These are phyloP conservation scores for Tragelaphus imberbis DNA, from an alignment of 2,113 vertebrate species.

Conservation along the genomic window DNA sequence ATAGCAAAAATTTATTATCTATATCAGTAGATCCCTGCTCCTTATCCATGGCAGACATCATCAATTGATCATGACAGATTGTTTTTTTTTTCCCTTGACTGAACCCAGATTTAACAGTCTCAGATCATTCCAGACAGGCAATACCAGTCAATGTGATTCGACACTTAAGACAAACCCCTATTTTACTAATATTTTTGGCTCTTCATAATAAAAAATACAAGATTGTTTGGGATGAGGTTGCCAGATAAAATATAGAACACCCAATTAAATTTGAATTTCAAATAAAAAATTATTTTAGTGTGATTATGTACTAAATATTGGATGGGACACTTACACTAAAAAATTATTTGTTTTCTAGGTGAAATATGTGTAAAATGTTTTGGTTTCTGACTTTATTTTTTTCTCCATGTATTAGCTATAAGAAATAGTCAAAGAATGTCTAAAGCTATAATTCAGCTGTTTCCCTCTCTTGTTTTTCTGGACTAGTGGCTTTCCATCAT, in stretches of 20 bases:
- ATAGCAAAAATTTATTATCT: not conserved
- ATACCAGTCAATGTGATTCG: not conserved
- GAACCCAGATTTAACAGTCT: conserved; percentile 7
- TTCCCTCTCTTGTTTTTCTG: not conserved
- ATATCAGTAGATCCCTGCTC: not conserved
- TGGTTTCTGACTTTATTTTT: not conserved
- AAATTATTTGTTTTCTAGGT: not conserved
- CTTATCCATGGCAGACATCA: conserved; percentile 13
- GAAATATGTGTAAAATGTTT: not conserved
- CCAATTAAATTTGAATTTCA: conserved; percentile 48
- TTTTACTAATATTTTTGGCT: conserved; percentile 11
- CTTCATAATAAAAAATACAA: conserved; percentile 28
- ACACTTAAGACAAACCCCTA: not conserved
- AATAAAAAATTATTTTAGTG: not conserved
- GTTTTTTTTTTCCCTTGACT: not conserved
- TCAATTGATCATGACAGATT: not conserved
- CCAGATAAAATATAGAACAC: not conserved
- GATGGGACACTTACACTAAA: not conserved
- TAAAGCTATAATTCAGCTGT: not conserved
- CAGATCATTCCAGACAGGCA: not conserved
- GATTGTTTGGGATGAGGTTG: not conserved
- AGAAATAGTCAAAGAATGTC: not conserved
- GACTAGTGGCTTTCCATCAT: not conserved
- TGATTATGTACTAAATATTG: not conserved
- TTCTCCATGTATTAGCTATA: not conserved